A percentile compares a stretch with the other conserved stretches of the same genome.
phyloP scores from a whole-genome alignment of 1,140 invertebrate genomes.

The Centruroides sculpturatus region DNA sequence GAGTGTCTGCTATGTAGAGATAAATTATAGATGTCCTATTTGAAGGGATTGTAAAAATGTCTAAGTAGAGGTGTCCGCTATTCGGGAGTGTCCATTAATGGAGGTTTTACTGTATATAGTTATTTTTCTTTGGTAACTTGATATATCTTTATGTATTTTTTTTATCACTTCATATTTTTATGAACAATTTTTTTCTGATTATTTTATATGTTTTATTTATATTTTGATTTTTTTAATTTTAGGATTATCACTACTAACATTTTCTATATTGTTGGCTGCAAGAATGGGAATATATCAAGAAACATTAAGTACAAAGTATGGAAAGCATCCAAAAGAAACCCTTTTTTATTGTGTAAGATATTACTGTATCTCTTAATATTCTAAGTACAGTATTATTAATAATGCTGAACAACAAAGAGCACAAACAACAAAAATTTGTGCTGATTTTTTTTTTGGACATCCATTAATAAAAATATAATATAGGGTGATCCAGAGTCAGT shows the following conservation, averaged over 20 bases:
- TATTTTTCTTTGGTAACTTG: background rate
- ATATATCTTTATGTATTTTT: background rate
- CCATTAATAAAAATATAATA: too few relatives aligned
- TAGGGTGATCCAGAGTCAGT: too few relatives aligned
- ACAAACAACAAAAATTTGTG: too few relatives aligned
- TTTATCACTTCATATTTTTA: background rate
- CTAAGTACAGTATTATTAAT: background rate
- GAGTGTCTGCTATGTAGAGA: too few relatives aligned
- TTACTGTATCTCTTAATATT: background rate
- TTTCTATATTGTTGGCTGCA: constrained; percentile 83
- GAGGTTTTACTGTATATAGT: background rate
- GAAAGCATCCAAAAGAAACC: constrained; percentile 89
- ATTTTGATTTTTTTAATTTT: constrained; percentile 20
- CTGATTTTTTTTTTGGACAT: too few relatives aligned
- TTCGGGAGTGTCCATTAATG: background rate
- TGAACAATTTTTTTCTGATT: background rate
- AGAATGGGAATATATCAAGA: constrained; percentile 96
- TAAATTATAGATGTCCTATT: too few relatives aligned
- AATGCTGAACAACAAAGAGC: too few relatives aligned
- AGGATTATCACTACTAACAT: constrained; percentile 69
- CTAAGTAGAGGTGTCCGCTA: background rate
- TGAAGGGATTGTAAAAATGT: too few relatives aligned
- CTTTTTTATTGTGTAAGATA: constrained; percentile 68
- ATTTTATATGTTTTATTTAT: background rate
- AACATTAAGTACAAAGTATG: constrained; percentile 63